Base-by-base conservation (phyloP, 2,888 invertebrate species). In the Eumerus sabulonum region DNA sequence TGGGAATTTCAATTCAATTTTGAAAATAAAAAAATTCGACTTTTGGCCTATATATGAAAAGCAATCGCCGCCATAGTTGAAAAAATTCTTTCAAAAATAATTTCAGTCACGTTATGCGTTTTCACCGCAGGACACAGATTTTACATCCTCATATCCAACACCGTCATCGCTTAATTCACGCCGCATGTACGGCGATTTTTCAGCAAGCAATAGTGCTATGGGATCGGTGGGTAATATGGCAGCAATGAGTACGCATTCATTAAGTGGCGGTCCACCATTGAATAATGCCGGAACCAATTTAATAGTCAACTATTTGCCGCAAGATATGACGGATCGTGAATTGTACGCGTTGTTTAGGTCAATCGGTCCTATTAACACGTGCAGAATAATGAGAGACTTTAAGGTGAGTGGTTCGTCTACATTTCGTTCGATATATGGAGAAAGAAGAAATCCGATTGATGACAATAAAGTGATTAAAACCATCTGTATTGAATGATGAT, bases 301-400 rank as follows among this genome's bases (percentile, higher is more conserved):
- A 84, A 98, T 98, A 84, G 95, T 98, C 86, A 98, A 98, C 91
- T 98, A 98, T 89, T 92, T 98, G 85, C 98, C 98, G 35, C 98
- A 98, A 90, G 95, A 94, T 85, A 94, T 98, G 91, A 95, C 95
- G 1, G 98, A 98, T 88, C 94, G 95, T 86, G 97, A 97, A 86
- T 91, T 98, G 68, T 95, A 94, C 87, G 93, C 94, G 82, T 93
- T 98, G 91, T 98, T 98, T 89, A 92, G 94, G 84, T 93, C 94
- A 62, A 93, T 96, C 84, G 98, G 98, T 56, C 94, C 95, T 17
- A 93, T 98, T 51, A 96, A 96, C 87, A 95, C 94, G 84, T 96
- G 96, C 88, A 92, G 97, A 84, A 95, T 98, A 84, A 96, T 96
- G 96, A 94, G 95, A 89, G 96, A 96, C 87, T 94, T 93, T 88